phyloP scores from a whole-genome alignment of 2,113 vertebrate genomes.

The Chionomys nivalis region DNA sequence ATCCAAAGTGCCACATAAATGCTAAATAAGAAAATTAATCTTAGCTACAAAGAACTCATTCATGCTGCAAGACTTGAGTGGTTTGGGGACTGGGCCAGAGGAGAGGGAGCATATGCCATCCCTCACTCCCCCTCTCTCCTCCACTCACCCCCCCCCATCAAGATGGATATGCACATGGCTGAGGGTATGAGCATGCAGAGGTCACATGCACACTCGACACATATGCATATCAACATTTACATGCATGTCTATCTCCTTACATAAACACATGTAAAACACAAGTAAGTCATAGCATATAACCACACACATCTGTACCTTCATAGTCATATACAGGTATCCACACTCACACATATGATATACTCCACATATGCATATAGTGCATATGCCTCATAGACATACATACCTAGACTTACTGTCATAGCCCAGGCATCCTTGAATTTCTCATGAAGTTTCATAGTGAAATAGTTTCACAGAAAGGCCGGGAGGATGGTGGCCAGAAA shows the following conservation, averaged over 20 bases:
- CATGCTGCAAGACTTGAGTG: background rate
- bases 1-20: constrained; percentile 72
- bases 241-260: background rate
- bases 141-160: rapidly evolving
- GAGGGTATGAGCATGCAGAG: background rate
- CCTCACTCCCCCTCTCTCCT: background rate
- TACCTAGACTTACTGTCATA: background rate
- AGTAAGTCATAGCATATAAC: too few relatives aligned
- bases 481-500: background rate
- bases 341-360: background rate
- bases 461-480: background rate
- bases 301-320: background rate
- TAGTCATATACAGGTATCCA: background rate
- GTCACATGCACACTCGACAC: background rate
- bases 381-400: background rate
- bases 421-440: background rate
- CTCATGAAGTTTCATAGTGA: background rate
- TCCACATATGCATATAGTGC: background rate
- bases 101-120: background rate
- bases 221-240: background rate
- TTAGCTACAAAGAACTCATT: constrained; percentile 55
- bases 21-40: constrained; percentile 77
- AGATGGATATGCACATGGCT: too few relatives aligned
- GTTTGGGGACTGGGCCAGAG: constrained; percentile 24
- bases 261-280: background rate